Base-by-base conservation (phyloP, 2,797 vertebrate species). In the Oreochromis grahami region DNA sequence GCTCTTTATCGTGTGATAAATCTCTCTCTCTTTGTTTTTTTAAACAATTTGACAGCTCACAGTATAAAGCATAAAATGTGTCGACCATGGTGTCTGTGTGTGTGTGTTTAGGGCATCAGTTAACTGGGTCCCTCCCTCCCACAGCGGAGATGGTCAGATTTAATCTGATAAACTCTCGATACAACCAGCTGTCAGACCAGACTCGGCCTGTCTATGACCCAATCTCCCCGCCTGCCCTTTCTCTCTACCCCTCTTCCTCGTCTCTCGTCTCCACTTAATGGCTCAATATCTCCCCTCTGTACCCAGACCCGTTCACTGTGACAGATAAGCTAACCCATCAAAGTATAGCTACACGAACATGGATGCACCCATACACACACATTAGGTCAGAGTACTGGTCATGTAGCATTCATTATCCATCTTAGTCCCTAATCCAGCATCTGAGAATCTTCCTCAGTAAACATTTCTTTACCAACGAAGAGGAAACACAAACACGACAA, bases 151-250 rank as follows among this genome's bases (percentile, higher is more conserved):
- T 93, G 91, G 91, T 88, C 88, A 90, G 83, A 91, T 95, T 96
- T 95, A 95, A 95, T 96, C 95, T 94, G 94, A 96, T 95, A 92
- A 95, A 94, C 92, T 93, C 88, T 89, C 50, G 24, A 85, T 94
- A 87, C 93, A 95, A 93, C 95, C 68, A 96, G 94, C 95, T 96
- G 96, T 93, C 89, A 86, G 77, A 78, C 92, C 89, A 88, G 85
- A 89, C 88, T 76, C 78, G 2, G 77, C 84, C 82, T 78, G 79
- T 85, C 86, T 91, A 76, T 89, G 88, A 88, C 79, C 87, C 84
- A 56, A 78, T 86, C 91, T 81, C 84, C 17, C 41, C 17, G 2
- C 38, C 56, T 36, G 26, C 17, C 76, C 76, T 19, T 19, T 56
- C 53, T n/a, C 36, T 14, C 38, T 34, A 34, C 50, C 48, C 43